Evolutionary conservation across 2,888 invertebrate species (phyloP), one percentile per base, ranked within the genome.

Genomic region (Nysson spinosus): DNA sequence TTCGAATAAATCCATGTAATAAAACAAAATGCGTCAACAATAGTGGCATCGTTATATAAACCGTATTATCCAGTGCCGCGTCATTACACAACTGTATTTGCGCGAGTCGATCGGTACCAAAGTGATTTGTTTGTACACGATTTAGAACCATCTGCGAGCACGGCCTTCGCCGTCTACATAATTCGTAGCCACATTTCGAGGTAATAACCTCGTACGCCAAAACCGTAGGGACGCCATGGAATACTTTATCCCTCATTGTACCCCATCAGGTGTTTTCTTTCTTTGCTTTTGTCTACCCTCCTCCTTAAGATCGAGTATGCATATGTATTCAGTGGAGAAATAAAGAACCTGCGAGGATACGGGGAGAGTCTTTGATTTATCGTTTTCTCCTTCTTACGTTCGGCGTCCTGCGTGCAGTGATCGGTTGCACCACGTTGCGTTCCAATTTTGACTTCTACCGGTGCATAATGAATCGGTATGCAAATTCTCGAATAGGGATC

Each of bases 401-500:
- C 60, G 52, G 37, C 58, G 60, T 49, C 37, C 55, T 55, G 55
- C 50, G 52, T 57, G 56, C 40, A 43, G 57, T 43, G 71, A 72
- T 75, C 66, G 57, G 66, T 75, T 75, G 72, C 75, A 75, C 75
- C 75, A 72, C 60, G 63, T 61, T 56, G 75, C 74, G 75, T 75
- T 75, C 75, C 75, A 75, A 75, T 75, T 75, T 75, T 75, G 66
- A 72, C 68, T 75, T 68, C 72, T 60, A 70, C 65, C 66, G 54
- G 68, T 57, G 69, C 62, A 77, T 75, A 78, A 80, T 74, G 78
- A 80, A 75, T 79, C 74, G 75, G 69, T 81, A 81, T 81, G 80
- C 72, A 81, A 79, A 81, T 81, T 63, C 69, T 57, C 71, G 69
- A 72, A 65, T 70, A 56, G 62, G 72, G 75, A 72, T 74, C 79